Evolutionary conservation across 2,113 vertebrate genomes (phyloP).

Genomic region (Lonchura striata): DNA sequence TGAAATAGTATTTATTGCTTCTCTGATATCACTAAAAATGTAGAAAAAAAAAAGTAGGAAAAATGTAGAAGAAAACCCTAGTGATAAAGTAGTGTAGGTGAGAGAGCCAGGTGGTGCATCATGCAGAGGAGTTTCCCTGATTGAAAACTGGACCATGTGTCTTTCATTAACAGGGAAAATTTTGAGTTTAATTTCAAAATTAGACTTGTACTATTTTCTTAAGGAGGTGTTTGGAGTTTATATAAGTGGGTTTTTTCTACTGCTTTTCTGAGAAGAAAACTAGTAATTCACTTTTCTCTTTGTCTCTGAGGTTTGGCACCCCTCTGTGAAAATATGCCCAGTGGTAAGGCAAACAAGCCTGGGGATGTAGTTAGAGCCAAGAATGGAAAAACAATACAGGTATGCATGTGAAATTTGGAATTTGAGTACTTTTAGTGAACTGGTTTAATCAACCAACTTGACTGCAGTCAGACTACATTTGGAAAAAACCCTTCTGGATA

Average conservation of each 20-base stretch:
- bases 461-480: neutral
- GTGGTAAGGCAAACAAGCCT: constrained; percentile 92
- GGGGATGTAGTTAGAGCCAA: constrained; percentile 91
- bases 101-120: neutral
- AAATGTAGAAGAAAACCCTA: neutral
- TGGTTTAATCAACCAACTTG: neutral
- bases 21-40: neutral
- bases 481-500: neutral
- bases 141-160: neutral
- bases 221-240: neutral
- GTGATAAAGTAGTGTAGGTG: neutral
- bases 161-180: neutral
- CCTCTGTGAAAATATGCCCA: constrained; percentile 98
- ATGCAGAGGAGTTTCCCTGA: neutral
- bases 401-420: constrained; percentile 33
- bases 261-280: neutral
- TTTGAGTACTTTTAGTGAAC: neutral
- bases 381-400: constrained; percentile 99
- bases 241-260: neutral
- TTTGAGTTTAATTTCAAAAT: neutral
- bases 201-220: neutral
- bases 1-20: neutral
- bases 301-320: constrained; percentile 85
- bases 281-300: neutral
- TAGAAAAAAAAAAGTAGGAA: neutral